phyloP scores from a whole-genome alignment of 2,888 invertebrate genomes.

The Drosophila phalerata region DNA sequence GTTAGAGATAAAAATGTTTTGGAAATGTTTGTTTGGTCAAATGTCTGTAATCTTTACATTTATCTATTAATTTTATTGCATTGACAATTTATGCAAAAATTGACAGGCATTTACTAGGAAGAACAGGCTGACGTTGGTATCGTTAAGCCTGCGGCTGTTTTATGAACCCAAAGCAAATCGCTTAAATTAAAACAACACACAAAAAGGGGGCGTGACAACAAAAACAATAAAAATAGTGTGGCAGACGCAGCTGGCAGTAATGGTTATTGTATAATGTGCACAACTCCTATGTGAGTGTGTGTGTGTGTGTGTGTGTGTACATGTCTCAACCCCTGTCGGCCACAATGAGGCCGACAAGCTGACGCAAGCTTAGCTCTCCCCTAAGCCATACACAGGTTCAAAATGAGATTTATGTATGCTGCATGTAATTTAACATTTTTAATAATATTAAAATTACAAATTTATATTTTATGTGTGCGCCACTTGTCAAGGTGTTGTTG shows the following conservation, averaged over 20 bases:
- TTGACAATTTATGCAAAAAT: conserved; percentile 53
- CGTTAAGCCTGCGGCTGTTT: conserved; percentile 66
- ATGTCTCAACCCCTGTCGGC: conserved; percentile 53
- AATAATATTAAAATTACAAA: conserved; percentile 80
- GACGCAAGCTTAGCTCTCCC: conserved; percentile 25
- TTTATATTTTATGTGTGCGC: conserved; percentile 61
- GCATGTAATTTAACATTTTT: conserved; percentile 74
- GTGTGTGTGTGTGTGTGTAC: conserved; percentile 3
- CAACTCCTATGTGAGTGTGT: conserved; percentile 27
- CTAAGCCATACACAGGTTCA: conserved; percentile 28
- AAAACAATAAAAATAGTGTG: conserved; percentile 78
- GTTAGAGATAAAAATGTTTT: conserved; percentile 15
- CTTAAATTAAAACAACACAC: conserved; percentile 75
- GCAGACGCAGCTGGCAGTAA: conserved; percentile 75
- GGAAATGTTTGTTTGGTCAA: conserved; percentile 4
- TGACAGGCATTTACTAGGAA: conserved; percentile 17
- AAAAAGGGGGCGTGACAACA: conserved; percentile 40
- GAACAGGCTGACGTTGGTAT: conserved; percentile 27
- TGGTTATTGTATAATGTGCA: conserved; percentile 68
- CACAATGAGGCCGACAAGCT: conserved; percentile 60
- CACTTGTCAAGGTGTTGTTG: conserved; percentile 62
- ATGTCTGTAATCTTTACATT: conserved; percentile 20
- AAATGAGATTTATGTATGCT: conserved; percentile 80
- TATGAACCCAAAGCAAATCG: conserved; percentile 71
- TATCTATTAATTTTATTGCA: conserved; percentile 50